Evolutionary conservation across 2,888 invertebrate genomes (phyloP), one percentile per base, ranked within the genome.

Genomic region (Gastracanthus pulcherrimus): DNA sequence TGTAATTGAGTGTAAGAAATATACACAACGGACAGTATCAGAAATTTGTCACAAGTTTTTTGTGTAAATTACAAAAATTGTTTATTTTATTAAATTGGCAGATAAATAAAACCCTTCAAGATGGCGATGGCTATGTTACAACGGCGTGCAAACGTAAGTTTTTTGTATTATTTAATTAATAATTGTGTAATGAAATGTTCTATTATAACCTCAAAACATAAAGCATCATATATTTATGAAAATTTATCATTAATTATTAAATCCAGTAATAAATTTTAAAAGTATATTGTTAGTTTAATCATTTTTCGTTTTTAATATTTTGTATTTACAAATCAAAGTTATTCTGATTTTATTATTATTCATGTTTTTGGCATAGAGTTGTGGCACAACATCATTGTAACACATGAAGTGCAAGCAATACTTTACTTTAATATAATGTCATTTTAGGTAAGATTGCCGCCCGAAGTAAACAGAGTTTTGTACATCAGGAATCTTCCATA

Each of bases 401-500:
- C n/a, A n/a, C n/a, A n/a, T n/a, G n/a, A n/a, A n/a, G n/a, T n/a
- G n/a, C n/a, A n/a, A n/a, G n/a, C n/a, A n/a, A 38, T 13, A 11
- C n/a, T 58, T 69, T 76, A 16, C 23, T 26, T 29, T 60, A 38
- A 83, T 81, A 64, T 85, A 81, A 92, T 66, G 3, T 66, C n/a
- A 23, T 60, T 93, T n/a, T 87, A 98, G 98, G 98, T 99, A 75
- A 95, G 99, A 85, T 94, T 99, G 83, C 99, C 99, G 36, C 99
- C 99, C 83, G 99, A 99, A 94, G 99, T 99, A 2, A 99, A 99
- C 91, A 94, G 99, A 89, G 97, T 99, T 81, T 93, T 99, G 3
- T 99, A 99, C 90, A 96, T 99, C 11, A 94, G 99, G 89, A 99
- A 99, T 93, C 93, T 99, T 82, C 99, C 99, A 0, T 99, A 99